Percentiles rank a stretch among this genome's conserved stretches.
These are phyloP conservation scores for Diplogasteroides magnus DNA, from an alignment of 1,140 invertebrate species.

Conservation along the genomic window DNA sequence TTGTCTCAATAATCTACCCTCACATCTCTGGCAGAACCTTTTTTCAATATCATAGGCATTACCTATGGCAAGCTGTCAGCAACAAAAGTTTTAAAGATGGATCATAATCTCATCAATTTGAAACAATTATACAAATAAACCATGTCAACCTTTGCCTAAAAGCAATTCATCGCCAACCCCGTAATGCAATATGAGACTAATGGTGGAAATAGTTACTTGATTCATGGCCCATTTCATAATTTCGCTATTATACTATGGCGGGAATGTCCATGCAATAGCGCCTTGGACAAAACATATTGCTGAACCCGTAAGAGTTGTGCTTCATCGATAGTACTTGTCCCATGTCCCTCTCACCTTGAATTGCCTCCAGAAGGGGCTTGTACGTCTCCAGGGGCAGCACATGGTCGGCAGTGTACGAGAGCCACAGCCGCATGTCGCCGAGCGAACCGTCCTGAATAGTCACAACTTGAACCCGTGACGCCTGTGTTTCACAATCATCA, in stretches of 20 bases:
- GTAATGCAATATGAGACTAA: not conserved
- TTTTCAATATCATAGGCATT: too few species aligned
- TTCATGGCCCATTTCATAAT: too few species aligned
- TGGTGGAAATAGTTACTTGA: too few species aligned
- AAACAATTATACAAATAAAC: too few species aligned
- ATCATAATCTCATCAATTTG: too few species aligned
- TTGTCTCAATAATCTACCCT: too few species aligned
- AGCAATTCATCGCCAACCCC: not conserved
- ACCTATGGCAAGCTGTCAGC: too few species aligned
- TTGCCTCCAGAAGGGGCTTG: slow-evolving; percentile 9
- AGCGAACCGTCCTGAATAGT: not conserved
- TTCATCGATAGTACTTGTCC: not conserved
- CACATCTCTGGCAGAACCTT: too few species aligned
- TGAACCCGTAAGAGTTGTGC: not conserved
- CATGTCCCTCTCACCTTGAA: not conserved
- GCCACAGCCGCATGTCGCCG: not conserved
- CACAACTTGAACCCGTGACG: not conserved
- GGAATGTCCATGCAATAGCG: not conserved
- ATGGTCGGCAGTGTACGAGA: slow-evolving; percentile 29
- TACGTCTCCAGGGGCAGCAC: slow-evolving; percentile 23
- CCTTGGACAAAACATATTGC: not conserved
- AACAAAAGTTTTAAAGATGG: too few species aligned
- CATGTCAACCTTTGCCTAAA: not conserved
- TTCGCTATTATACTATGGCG: too few species aligned
- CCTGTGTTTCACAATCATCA: not conserved